phyloP scores from a whole-genome alignment of 2,797 vertebrate genomes.

The Merluccius polli region DNA sequence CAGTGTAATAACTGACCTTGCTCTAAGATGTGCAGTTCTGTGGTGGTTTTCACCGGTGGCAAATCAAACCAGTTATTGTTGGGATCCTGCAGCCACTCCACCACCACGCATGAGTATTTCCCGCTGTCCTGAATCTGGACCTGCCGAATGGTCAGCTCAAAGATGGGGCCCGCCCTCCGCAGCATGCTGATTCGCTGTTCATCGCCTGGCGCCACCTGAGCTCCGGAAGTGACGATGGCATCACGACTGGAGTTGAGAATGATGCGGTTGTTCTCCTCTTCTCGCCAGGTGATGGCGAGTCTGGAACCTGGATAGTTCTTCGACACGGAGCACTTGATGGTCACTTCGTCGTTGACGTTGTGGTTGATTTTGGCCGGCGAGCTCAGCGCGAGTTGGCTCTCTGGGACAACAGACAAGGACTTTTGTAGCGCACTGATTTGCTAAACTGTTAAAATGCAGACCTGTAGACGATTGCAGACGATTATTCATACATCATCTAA shows the following conservation, averaged over 20 bases:
- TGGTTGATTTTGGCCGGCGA: constrained; percentile 32
- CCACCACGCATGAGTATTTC: constrained; percentile 61
- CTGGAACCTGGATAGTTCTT: constrained; percentile 30
- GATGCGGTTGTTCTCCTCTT: constrained; percentile 30
- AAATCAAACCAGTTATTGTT: constrained; percentile 60
- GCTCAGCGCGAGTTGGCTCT: constrained; percentile 51
- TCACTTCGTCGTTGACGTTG: constrained; percentile 43
- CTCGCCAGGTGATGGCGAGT: constrained; percentile 73
- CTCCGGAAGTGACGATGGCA: constrained; percentile 47
- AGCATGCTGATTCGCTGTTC: constrained; percentile 54
- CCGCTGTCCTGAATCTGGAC: constrained; percentile 56
- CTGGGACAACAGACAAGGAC: constrained; percentile 45
- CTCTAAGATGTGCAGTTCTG: constrained; percentile 44
- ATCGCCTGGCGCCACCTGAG: constrained; percentile 29
- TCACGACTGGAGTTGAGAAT: constrained; percentile 53
- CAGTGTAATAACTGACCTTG: constrained; percentile 49
- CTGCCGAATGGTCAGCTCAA: constrained; percentile 71
- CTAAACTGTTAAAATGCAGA: too few relatives aligned
- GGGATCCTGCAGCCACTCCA: constrained; percentile 70
- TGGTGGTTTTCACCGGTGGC: constrained; percentile 17
- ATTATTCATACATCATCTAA: too few relatives aligned
- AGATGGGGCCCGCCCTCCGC: constrained; percentile 50
- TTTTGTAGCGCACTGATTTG: too few relatives aligned
- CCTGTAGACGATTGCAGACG: too few relatives aligned
- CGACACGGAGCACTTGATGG: constrained; percentile 69